phyloP scores from a whole-genome alignment of 2,797 vertebrate genomes.

The Alcedo atthis region DNA sequence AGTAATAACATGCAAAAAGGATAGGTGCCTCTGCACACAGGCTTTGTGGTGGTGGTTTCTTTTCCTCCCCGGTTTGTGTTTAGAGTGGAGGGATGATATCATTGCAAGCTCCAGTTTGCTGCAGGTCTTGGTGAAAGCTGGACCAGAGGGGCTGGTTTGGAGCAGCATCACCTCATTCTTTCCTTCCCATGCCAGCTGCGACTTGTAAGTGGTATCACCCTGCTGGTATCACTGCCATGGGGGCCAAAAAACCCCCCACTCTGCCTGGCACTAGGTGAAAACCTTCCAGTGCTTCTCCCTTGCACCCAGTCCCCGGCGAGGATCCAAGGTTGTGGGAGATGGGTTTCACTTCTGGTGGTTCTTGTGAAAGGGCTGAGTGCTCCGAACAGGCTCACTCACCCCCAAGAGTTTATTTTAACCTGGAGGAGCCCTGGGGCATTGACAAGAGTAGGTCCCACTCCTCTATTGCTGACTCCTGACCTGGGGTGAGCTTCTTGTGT shows the following conservation, averaged over 20 bases:
- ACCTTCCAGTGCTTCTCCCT: neutral
- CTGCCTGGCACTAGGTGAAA: neutral
- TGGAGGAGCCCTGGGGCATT: neutral
- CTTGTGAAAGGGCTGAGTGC: neutral
- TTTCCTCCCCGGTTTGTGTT: neutral
- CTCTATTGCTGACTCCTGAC: neutral
- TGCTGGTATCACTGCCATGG: neutral
- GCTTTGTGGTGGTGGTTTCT: neutral
- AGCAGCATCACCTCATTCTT: neutral
- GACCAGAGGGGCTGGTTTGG: neutral
- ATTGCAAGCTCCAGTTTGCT: neutral
- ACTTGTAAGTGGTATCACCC: accelerated
- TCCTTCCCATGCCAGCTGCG: neutral
- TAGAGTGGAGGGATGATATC: neutral
- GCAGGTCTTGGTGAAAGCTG: accelerated
- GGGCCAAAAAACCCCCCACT: neutral
- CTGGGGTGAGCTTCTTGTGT: neutral
- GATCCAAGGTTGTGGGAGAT: neutral
- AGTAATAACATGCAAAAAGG: neutral
- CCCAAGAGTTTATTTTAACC: neutral
- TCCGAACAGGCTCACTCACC: neutral
- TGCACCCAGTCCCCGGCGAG: neutral
- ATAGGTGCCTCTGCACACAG: neutral
- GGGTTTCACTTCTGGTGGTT: neutral
- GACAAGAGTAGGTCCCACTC: neutral